phyloP scores from a whole-genome alignment of 2,797 vertebrate genomes.

The Smutsia gigantea region DNA sequence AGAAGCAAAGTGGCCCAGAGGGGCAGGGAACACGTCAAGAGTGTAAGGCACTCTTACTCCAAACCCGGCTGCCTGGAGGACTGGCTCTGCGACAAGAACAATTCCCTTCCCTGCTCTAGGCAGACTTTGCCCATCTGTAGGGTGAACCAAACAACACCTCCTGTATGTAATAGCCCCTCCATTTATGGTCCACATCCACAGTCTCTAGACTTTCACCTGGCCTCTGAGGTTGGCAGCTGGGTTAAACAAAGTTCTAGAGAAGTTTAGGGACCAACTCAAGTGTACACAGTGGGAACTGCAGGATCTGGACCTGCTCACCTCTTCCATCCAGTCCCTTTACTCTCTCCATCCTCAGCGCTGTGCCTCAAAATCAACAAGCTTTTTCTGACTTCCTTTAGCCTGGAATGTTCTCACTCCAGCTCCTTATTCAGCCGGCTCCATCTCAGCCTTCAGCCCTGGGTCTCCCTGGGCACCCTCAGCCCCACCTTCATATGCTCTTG shows the following conservation, averaged over 20 bases:
- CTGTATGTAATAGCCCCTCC: background rate
- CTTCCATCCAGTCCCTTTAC: background rate
- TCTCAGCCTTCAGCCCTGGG: background rate
- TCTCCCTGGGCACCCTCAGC: background rate
- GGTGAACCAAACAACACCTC: background rate
- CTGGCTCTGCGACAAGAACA: background rate
- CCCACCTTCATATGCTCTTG: background rate
- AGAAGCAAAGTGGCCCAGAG: conserved; percentile 4
- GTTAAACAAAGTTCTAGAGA: background rate
- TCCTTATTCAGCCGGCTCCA: background rate
- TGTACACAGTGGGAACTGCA: background rate
- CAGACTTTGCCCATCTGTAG: background rate
- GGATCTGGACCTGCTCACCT: background rate
- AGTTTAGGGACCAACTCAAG: background rate
- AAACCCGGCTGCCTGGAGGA: background rate
- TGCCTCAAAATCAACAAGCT: background rate
- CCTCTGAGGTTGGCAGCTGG: background rate
- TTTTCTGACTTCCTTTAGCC: background rate
- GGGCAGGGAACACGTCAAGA: background rate
- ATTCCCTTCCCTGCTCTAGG: background rate
- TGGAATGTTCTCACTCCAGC: background rate
- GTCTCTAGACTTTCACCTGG: background rate
- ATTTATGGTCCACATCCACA: background rate
- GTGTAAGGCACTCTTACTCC: background rate
- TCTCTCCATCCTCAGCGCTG: background rate